Conservation (phyloP, 1,140 invertebrate species). For the Elysia chlorotica region DNA sequence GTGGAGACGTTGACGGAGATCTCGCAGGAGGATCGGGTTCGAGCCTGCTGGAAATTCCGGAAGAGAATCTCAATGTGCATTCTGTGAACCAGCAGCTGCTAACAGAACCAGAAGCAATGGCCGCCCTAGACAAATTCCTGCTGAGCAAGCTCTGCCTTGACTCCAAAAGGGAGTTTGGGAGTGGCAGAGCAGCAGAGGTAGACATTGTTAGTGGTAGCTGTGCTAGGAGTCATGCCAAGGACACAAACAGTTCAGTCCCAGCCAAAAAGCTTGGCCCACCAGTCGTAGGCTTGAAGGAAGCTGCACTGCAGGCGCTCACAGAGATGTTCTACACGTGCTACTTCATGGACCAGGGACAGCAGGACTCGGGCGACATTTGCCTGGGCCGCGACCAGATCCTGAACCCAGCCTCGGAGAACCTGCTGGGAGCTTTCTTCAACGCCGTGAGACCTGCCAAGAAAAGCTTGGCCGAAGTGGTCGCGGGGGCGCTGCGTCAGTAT, state of each 20-base stretch:
- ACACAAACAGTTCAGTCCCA: no score
- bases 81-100: conserved; percentile 29
- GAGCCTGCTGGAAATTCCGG: conserved; percentile 7
- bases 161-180: conserved; percentile 19
- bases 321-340: conserved; percentile 62
- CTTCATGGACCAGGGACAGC: conserved; percentile 56
- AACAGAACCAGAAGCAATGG: conserved; percentile 46
- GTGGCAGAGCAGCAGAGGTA: no score
- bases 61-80: conserved; percentile 21
- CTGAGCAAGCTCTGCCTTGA: conserved; percentile 48
- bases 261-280: conserved; percentile 1
- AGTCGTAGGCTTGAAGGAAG: no score
- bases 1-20: conserved; percentile 9
- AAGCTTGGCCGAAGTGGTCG: conserved; percentile 52
- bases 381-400: conserved; percentile 55
- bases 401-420: conserved; percentile 50
- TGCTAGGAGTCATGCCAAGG: no score
- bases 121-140: conserved; percentile 53
- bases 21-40: no score
- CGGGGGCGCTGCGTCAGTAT: conserved; percentile 49
- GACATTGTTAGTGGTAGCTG: no score
- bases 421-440: conserved; percentile 54
- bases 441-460: conserved; percentile 53
- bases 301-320: conserved; percentile 50
- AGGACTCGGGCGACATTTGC: conserved; percentile 59